These are phyloP conservation scores for Drosophila varians DNA, from an alignment of 1,140 invertebrate species.

Conservation along the genomic window DNA sequence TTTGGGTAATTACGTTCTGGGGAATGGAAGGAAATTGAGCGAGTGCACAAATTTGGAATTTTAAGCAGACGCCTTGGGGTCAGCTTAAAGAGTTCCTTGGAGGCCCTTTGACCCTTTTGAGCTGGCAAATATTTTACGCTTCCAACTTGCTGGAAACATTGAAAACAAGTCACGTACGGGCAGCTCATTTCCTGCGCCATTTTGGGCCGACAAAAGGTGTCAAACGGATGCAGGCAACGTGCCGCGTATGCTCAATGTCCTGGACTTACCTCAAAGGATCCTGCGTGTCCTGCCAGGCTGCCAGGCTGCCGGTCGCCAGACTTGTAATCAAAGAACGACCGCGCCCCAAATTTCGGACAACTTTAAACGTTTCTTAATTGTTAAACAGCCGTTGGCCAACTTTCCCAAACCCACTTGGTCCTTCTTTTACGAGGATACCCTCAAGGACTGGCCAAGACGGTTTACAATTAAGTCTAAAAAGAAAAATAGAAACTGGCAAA, in stretches of 20 bases:
- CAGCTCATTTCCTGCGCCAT: slow-evolving; percentile 77
- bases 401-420: neutral
- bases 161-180: slow-evolving; percentile 75
- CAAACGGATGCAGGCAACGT: slow-evolving; percentile 76
- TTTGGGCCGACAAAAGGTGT: slow-evolving; percentile 71
- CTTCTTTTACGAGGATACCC: neutral
- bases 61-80: slow-evolving; percentile 56
- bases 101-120: slow-evolving; percentile 10
- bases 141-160: slow-evolving; percentile 19
- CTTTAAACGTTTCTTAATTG: slow-evolving; percentile 81
- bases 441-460: slow-evolving; percentile 25
- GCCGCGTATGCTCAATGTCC: slow-evolving; percentile 74
- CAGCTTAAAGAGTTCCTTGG: slow-evolving; percentile 36
- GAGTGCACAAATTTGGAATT: slow-evolving; percentile 80
- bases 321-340: slow-evolving; percentile 52
- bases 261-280: slow-evolving; percentile 16
- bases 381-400: slow-evolving; percentile 63
- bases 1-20: slow-evolving; percentile 76
- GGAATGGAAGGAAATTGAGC: slow-evolving; percentile 81
- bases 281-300: neutral
- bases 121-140: slow-evolving; percentile 34
- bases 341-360: slow-evolving; percentile 48
- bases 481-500: slow-evolving; percentile 22
- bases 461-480: slow-evolving; percentile 65
- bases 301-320: neutral